Percentiles rank a stretch among this genome's conserved stretches.
These are phyloP conservation scores for Catostylus mosaicus DNA, from an alignment of 30 jellyfish, hydroid and myxozoan species.

Conservation along the genomic window DNA sequence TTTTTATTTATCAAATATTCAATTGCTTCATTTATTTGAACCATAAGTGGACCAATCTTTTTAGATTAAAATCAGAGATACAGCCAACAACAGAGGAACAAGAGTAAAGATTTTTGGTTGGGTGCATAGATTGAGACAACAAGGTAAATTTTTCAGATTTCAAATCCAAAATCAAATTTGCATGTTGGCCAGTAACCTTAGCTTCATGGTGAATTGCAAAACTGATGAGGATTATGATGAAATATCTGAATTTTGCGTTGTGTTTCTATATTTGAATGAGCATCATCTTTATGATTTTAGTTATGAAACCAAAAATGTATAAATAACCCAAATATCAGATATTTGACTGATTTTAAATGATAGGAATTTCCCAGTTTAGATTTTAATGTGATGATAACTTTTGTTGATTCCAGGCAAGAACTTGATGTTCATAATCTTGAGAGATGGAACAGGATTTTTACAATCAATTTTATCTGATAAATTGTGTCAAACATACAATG, in stretches of 20 bases:
- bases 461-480: conserved; percentile 95
- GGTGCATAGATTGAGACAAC: conserved; percentile 97
- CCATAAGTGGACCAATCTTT: too few relatives aligned
- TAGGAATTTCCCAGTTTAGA: neutral
- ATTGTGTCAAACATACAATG: conserved; percentile 93
- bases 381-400: neutral
- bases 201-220: too few relatives aligned
- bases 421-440: conserved; percentile 89
- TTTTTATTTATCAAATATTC: too few relatives aligned
- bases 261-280: too few relatives aligned
- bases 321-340: too few relatives aligned
- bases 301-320: too few relatives aligned
- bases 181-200: neutral
- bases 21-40: too few relatives aligned
- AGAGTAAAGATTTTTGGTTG: conserved; percentile 97
- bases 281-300: too few relatives aligned
- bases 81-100: conserved; percentile 60
- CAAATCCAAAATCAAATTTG: neutral
- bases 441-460: conserved; percentile 99
- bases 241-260: too few relatives aligned
- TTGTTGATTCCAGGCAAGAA: conserved; percentile 72
- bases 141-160: conserved; percentile 61
- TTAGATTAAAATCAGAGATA: conserved; percentile 85
- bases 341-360: too few relatives aligned
- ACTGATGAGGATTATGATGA: too few relatives aligned